A percentile compares a stretch with the other conserved stretches of the same genome.
These are phyloP conservation scores for Brachypalpus laphriformis DNA, from an alignment of 2,888 invertebrate species.

Conservation along the genomic window DNA sequence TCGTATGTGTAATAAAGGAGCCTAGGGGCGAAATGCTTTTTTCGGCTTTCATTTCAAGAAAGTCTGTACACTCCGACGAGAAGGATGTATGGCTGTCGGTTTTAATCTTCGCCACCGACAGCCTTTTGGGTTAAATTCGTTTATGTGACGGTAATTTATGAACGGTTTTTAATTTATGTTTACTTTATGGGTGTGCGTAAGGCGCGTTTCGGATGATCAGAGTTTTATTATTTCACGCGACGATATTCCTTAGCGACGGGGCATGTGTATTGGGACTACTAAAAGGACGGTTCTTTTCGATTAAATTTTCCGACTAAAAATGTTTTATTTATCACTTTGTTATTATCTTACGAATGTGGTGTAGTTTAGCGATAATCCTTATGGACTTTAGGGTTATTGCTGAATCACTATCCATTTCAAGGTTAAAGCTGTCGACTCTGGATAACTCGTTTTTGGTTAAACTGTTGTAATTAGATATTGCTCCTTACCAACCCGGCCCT, in stretches of 20 bases:
- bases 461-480: too few relatives aligned
- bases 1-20: constrained; percentile 23
- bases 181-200: constrained; percentile 25
- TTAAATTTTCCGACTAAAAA: too few relatives aligned
- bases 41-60: background rate
- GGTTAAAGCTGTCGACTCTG: too few relatives aligned
- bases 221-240: background rate
- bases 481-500: too few relatives aligned
- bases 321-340: too few relatives aligned
- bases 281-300: background rate
- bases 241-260: background rate
- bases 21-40: background rate
- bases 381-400: too few relatives aligned
- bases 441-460: too few relatives aligned
- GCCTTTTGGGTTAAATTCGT: constrained; percentile 42
- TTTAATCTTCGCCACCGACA: constrained; percentile 50
- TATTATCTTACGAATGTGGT: too few relatives aligned
- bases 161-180: constrained; percentile 63
- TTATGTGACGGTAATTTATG: constrained; percentile 64
- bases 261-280: background rate
- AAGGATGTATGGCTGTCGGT: constrained; percentile 52
- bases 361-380: too few relatives aligned
- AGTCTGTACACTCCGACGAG: background rate
- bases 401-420: too few relatives aligned
- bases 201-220: background rate